Conservation (phyloP, 2,888 invertebrate species). For the Troilus luridus region DNA sequence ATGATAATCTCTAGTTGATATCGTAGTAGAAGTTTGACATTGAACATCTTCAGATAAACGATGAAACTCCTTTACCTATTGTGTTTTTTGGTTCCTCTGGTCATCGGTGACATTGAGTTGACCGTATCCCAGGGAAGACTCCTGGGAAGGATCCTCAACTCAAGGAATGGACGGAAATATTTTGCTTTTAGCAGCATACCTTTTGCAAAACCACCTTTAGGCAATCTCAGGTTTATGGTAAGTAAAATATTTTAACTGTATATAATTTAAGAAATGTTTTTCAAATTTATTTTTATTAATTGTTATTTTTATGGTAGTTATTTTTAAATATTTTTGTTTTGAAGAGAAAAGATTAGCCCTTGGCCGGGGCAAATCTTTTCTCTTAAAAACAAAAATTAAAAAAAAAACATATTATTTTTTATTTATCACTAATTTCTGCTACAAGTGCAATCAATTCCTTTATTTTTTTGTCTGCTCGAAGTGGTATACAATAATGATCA, state of each 20-base stretch:
- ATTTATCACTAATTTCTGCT: too few species aligned
- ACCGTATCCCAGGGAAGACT: not conserved
- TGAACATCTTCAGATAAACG: not conserved
- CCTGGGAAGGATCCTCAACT: not conserved
- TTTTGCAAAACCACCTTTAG: conserved; percentile 44
- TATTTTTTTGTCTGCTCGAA: not conserved
- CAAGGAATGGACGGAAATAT: not conserved
- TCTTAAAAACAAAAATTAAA: too few species aligned
- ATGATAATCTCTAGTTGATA: not conserved
- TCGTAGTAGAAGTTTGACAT: not conserved
- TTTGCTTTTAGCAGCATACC: conserved; percentile 45
- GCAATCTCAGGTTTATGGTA: conserved; percentile 5
- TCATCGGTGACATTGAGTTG: not conserved
- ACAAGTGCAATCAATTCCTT: not conserved
- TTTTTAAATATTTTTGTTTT: too few species aligned
- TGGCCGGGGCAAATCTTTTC: too few species aligned
- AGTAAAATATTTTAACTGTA: not conserved
- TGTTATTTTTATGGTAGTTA: too few species aligned
- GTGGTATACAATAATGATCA: not conserved
- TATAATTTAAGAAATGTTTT: too few species aligned
- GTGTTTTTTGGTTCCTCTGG: not conserved
- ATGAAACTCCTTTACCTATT: not conserved
- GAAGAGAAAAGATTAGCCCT: too few species aligned
- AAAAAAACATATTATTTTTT: too few species aligned
- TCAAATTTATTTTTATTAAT: too few species aligned